Base-by-base conservation (phyloP, 2,797 vertebrate species). In the Phalloptychus januarius region DNA sequence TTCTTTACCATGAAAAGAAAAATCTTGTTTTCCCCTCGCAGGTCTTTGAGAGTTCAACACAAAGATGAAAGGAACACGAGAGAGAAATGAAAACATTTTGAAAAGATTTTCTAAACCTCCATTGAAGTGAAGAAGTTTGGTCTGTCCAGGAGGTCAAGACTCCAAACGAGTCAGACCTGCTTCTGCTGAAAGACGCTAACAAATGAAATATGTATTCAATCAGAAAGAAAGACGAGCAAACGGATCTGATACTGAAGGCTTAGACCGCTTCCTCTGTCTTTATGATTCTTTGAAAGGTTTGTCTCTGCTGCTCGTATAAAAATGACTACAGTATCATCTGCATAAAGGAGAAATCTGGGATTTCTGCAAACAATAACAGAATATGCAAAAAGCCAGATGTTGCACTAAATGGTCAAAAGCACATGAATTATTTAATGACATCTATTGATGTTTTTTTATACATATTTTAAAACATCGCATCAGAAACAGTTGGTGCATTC, bases 61-160 rank as follows among this genome's bases (percentile, higher is more conserved):
- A 67, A 33, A 80, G 83, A 85, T 86, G 76, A 89, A 87, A 85
- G 84, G 76, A 45, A 69, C 31, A 16, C 7, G 33, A 78, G 70
- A 33, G 69, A 46, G 63, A 82, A 74, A 75, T 56, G 72, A 83
- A 82, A 75, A 76, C 52, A 85, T 44, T 48, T 76, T 74, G 25
- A 44, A 70, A 70, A 70, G 12, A 42, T 25, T 69, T n/a, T 23
- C 65, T 13, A 69, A 42, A 44, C 42, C 40, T 58, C 58, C 2
- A 61, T 61, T 83, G 79, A 90, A 74, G 78, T 82, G 50, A 2
- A 70, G 71, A 71, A 74, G 52, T 45, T 76, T 77, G 6, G 0
- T 61, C 44, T 82, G 74, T 81, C 78, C 16, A 40, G 67, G 36
- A 65, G 80, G 73, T 75, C 0, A 77, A 85, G 40, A 72, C 50